Evolutionary conservation across 2,797 vertebrate species (phyloP).

Genomic region (Mus minutoides): DNA sequence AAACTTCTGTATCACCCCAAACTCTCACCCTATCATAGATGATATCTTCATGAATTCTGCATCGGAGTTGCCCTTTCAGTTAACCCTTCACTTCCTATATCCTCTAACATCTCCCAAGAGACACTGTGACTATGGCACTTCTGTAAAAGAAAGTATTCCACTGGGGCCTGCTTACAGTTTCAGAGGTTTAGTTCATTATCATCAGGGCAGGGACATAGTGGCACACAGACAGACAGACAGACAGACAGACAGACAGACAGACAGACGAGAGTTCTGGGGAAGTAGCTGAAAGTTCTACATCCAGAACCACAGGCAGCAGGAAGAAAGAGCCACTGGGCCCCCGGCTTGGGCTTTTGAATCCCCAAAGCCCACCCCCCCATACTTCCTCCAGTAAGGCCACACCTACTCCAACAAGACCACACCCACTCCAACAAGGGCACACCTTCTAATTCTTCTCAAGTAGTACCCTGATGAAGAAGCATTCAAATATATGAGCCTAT

Average conservation of each 20-base stretch:
- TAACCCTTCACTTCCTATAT: neutral
- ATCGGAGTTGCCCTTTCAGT: neutral
- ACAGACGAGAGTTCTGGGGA: neutral
- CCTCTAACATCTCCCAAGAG: neutral
- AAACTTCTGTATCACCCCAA: neutral
- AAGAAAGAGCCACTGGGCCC: neutral
- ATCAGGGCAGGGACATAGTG: too few species aligned
- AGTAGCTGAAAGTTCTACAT: neutral
- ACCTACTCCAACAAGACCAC: neutral
- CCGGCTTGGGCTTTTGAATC: neutral
- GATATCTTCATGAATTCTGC: neutral
- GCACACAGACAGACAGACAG: neutral
- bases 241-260: too few species aligned
- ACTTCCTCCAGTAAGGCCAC: neutral
- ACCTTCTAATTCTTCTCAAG: neutral
- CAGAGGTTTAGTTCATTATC: neutral
- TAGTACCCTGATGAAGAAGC: neutral
- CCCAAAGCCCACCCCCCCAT: neutral
- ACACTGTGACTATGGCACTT: neutral
- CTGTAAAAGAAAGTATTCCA: neutral
- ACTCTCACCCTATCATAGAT: neutral
- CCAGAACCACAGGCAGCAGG: neutral
- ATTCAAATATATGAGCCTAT: neutral
- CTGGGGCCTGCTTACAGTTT: neutral
- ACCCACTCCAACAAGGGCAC: neutral